Conservation (phyloP, 92 coral and sea anemone species). For the Actinernus sp. region DNA sequence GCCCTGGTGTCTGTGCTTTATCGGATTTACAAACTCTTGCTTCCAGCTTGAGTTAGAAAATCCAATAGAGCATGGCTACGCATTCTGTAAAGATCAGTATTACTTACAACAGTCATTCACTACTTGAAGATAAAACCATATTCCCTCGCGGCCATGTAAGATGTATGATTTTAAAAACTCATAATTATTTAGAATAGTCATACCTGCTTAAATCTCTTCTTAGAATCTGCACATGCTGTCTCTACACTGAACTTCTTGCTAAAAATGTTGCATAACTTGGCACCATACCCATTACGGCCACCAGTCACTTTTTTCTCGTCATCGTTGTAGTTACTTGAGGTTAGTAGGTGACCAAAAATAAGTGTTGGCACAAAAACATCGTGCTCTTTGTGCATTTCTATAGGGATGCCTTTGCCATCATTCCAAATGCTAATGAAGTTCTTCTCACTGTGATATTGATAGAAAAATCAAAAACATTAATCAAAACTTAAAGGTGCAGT, state of each 20-base stretch:
- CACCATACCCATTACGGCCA: constrained; percentile 99
- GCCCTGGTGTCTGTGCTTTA: no score
- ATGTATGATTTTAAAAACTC: no score
- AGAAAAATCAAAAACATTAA: no score
- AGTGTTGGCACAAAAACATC: constrained; percentile 92
- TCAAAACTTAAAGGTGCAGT: no score
- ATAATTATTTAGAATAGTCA: neutral
- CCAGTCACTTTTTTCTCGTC: constrained; percentile 96
- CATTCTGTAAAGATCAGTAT: no score
- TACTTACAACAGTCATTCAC: no score
- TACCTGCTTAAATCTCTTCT: constrained; percentile 93
- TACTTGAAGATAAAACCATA: no score
- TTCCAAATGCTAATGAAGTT: constrained; percentile 90
- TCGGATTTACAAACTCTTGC: no score
- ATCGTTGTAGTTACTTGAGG: constrained; percentile 96
- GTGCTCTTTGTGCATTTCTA: constrained; percentile 92
- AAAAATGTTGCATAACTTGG: constrained; percentile 95
- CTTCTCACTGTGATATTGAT: constrained; percentile 83
- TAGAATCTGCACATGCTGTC: constrained; percentile 77
- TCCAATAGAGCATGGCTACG: no score
- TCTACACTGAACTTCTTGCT: constrained; percentile 94
- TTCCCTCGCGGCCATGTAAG: no score
- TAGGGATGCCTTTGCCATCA: constrained; percentile 94
- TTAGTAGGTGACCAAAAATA: constrained; percentile 95
- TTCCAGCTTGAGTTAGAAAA: no score